Base-by-base conservation (phyloP, 2,113 vertebrate species). In the Procapra przewalskii region DNA sequence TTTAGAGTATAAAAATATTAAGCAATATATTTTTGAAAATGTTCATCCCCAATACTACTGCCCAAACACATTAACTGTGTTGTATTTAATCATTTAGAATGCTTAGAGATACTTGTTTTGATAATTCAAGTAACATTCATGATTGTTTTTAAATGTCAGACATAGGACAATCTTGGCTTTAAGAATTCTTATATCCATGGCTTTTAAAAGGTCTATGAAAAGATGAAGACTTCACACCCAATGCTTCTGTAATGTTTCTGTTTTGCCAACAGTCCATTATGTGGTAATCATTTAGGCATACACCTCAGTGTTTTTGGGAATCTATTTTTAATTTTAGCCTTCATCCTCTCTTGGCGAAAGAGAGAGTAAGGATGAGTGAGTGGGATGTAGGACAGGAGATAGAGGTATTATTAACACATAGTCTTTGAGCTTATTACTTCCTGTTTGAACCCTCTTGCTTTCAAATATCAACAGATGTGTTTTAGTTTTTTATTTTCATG, bases 51-150 rank as follows among this genome's bases (percentile, higher is more conserved):
- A 97, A 86, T 90, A 52, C 87, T 81, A 79, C 59, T 25, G n/a
- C 6, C n/a, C 36, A 87, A 67, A 83, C 6, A 48, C 55, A 96
- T 43, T 91, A 92, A 96, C 25, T 45, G 14, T 52, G 54, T 71
- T 96, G 31, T 88, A 64, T 75, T 85, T 93, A 93, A 40, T 85
- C 54, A 90, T 84, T 59, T 92, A 10, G 23, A 93, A 67, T 92
- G 62, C 43, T 86, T 81, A 79, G 93, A 93, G 50, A 52, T 80
- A 96, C 21, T 92, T 85, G 25, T 79, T 84, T 94, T 84, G 11
- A 77, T 77, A 83, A 90, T 90, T 93, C 90, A 83, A 92, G 50
- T 83, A 83, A 77, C 23, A 59, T 52, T 54, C 5, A 52, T 52
- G 21, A 52, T 93, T 89, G 83, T 8, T 77, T 77, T 80, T 50